Evolutionary conservation across 2,113 vertebrate genomes (phyloP), one percentile per base, ranked within the genome.

Genomic region (Myanophis thanlyinensis): DNA sequence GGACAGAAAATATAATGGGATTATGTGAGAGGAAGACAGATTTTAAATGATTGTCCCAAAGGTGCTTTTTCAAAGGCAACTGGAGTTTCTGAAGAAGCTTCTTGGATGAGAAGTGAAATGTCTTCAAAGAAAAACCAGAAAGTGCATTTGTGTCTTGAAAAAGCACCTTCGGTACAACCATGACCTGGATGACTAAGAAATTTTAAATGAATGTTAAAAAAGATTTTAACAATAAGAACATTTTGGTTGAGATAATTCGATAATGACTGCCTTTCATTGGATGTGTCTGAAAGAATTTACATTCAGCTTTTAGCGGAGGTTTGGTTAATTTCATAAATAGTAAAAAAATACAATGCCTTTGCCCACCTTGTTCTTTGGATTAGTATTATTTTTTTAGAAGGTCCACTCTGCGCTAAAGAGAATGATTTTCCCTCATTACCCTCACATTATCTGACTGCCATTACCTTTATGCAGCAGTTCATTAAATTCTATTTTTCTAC

Each of bases 401-500:
- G 18, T 47, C 53, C 52, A 92, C 85, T 22, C 53, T 51, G 4
- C 47, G 85, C 25, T 18, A 67, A 20, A 5, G 91, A 93, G 90
- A 22, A 30, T 91, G 3, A 1, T 90, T n/a, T 27, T n/a, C 56
- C 91, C 1, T 84, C 89, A 49, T 91, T 94, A 87, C 52, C 23
- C 35, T 88, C 49, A 53, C 48, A 93, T 87, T n/a, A 18, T 73
- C 87, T 90, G 27, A 93, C 48, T 87, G 12, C 15, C 0, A 0
- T 93, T 91, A 93, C 27, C 0, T 0, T 10, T 91, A 92, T 6
- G 85, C 23, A 94, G 12, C 0, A 0, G 49, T n/a, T 92, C n/a
- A 90, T 93, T 93, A 94, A 94, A 94, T 94, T 93, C 49, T 85
- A 56, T 93, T 89, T 35, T 15, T 91, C 93, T 92, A 88, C 20